Conservation (phyloP, 35 echinoderm and acorn worm species). For the Ptychodera flava region DNA sequence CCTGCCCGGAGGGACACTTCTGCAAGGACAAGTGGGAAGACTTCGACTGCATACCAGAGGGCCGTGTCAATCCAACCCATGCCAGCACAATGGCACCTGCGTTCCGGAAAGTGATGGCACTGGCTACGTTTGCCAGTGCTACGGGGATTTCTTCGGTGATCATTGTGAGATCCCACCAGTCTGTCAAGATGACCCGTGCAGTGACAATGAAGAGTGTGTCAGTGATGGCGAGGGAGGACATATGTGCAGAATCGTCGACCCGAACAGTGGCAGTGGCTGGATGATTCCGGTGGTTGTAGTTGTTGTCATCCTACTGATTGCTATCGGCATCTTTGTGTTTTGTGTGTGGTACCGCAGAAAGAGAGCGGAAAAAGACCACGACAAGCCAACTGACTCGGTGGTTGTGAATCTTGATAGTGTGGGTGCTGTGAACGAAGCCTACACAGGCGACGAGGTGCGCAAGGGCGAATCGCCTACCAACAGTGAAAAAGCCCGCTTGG, state of each 20-base stretch:
- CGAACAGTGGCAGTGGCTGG: background rate
- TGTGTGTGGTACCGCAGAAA: background rate
- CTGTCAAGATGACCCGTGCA: background rate
- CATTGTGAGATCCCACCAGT: slow-evolving; percentile 4
- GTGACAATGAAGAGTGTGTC: background rate
- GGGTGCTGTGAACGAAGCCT: background rate
- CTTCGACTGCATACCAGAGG: slow-evolving; percentile 28
- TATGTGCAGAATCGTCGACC: background rate
- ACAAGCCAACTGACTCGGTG: background rate
- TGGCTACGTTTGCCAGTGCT: slow-evolving; percentile 25
- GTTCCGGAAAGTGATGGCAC: background rate
- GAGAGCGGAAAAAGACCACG: background rate
- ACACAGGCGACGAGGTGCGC: background rate
- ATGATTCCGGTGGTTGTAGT: background rate
- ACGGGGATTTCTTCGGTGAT: slow-evolving; percentile 28
- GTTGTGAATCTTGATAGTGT: background rate
- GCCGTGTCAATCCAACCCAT: slow-evolving; percentile 36
- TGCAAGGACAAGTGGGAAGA: slow-evolving; percentile 29
- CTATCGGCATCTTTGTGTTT: slow-evolving; percentile 17
- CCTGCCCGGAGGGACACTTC: slow-evolving; percentile 19
- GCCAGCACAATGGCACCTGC: slow-evolving; percentile 48
- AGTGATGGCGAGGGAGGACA: background rate
- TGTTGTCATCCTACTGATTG: slow-evolving; percentile 39
- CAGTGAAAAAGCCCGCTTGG: background rate
- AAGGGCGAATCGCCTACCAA: background rate